phyloP scores from a whole-genome alignment of 2,113 vertebrate genomes.

The Cynopterus brachyotis region DNA sequence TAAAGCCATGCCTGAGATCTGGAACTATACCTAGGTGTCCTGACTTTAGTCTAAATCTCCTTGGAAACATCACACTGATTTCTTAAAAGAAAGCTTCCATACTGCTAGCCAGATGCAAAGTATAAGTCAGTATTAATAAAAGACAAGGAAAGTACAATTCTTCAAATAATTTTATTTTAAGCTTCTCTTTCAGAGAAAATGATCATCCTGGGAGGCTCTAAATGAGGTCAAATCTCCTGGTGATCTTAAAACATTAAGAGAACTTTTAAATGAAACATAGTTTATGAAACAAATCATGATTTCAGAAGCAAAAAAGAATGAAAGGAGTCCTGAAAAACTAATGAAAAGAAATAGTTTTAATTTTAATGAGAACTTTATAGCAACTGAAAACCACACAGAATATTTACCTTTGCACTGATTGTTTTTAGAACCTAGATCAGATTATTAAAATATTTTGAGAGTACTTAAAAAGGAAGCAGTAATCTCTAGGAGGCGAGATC shows the following conservation, averaged over 20 bases:
- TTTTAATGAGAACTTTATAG: neutral
- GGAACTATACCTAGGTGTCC: neutral
- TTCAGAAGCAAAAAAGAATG: neutral
- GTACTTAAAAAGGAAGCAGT: neutral
- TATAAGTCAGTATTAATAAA: neutral
- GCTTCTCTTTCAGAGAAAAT: slow-evolving; percentile 8
- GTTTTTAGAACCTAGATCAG: neutral
- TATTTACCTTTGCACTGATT: neutral
- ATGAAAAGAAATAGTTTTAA: neutral
- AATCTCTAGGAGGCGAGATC: neutral
- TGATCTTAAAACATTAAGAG: neutral
- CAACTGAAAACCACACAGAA: neutral
- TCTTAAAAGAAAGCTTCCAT: neutral
- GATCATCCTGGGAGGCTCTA: neutral
- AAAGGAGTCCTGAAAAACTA: neutral
- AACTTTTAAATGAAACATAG: neutral
- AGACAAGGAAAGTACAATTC: neutral
- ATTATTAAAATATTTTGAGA: neutral
- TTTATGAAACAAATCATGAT: neutral
- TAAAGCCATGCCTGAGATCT: neutral
- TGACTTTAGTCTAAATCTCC: neutral
- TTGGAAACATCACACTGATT: neutral
- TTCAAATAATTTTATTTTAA: neutral
- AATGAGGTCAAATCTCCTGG: neutral
- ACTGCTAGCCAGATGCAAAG: neutral